phyloP scores from a whole-genome alignment of 1,140 invertebrate species.

The Macrobrachium nipponense region DNA sequence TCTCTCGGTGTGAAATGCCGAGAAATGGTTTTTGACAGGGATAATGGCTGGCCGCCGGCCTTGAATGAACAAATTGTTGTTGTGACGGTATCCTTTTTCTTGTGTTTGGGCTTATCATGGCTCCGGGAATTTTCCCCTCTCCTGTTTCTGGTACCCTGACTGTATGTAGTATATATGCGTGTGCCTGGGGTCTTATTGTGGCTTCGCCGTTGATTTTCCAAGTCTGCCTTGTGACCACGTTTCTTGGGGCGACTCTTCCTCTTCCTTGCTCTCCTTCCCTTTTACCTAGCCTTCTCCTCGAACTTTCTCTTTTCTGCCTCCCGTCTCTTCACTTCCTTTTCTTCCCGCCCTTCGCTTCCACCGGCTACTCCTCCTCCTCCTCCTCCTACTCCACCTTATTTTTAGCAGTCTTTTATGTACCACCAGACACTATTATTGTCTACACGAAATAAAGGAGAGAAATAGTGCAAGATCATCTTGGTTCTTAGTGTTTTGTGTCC shows the following conservation, averaged over 20 bases:
- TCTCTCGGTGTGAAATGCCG: too few relatives aligned
- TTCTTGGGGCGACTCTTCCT: background rate
- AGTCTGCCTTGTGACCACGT: background rate
- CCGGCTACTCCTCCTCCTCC: background rate
- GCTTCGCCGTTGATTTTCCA: background rate
- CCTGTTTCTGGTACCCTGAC: too few relatives aligned
- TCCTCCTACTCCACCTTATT: background rate
- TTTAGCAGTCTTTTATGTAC: background rate
- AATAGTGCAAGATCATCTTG: background rate
- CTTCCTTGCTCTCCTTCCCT: background rate
- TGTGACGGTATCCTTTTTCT: too few relatives aligned
- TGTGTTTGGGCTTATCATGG: too few relatives aligned
- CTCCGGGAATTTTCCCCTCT: too few relatives aligned
- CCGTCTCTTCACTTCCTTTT: background rate
- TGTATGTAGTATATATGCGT: too few relatives aligned
- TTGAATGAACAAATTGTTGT: too few relatives aligned
- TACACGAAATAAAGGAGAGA: background rate
- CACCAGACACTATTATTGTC: background rate
- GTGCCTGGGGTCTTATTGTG: too few relatives aligned
- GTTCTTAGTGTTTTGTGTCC: too few relatives aligned
- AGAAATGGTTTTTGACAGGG: too few relatives aligned
- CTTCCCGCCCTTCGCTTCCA: background rate
- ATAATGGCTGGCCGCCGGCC: too few relatives aligned
- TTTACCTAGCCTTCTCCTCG: background rate
- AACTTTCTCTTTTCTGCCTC: background rate